Conservation (phyloP, 2,113 vertebrate genomes). For the Ochotona princeps region DNA sequence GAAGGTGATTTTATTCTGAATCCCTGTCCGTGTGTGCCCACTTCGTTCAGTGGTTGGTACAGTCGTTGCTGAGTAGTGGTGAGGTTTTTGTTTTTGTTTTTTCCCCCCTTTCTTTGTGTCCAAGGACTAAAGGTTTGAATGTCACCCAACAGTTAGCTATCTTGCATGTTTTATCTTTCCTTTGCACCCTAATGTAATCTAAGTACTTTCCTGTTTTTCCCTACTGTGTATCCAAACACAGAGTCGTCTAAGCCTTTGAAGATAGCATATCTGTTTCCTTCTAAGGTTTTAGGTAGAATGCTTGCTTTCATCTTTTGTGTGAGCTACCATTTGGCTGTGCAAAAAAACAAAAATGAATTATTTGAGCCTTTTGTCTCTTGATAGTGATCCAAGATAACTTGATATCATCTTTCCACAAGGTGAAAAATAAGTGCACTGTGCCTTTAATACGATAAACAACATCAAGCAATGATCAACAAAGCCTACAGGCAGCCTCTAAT, state of each 20-base stretch:
- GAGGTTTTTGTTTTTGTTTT: neutral
- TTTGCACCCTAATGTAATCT: neutral
- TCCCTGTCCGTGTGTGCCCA: neutral
- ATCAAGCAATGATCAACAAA: neutral
- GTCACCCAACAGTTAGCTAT: neutral
- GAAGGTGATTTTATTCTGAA: neutral
- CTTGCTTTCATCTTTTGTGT: conserved; percentile 52
- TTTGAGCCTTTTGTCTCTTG: conserved; percentile 70
- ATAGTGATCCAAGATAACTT: conserved; percentile 57
- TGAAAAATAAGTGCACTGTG: neutral
- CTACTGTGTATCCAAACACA: neutral
- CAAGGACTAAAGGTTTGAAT: neutral
- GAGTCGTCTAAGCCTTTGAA: conserved; percentile 43
- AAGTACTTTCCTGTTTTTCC: neutral
- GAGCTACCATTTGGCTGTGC: conserved; percentile 52
- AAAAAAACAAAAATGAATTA: conserved; percentile 73
- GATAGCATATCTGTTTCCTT: neutral
- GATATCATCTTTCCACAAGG: neutral
- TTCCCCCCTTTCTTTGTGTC: neutral
- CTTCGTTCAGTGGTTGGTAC: neutral
- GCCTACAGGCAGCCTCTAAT: neutral
- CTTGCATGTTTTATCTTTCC: neutral
- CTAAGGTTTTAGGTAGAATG: neutral
- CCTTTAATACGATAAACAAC: conserved; percentile 1
- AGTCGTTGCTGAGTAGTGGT: neutral